phyloP scores from a whole-genome alignment of 2,797 vertebrate species.

The Distichodus sexfasciatus region DNA sequence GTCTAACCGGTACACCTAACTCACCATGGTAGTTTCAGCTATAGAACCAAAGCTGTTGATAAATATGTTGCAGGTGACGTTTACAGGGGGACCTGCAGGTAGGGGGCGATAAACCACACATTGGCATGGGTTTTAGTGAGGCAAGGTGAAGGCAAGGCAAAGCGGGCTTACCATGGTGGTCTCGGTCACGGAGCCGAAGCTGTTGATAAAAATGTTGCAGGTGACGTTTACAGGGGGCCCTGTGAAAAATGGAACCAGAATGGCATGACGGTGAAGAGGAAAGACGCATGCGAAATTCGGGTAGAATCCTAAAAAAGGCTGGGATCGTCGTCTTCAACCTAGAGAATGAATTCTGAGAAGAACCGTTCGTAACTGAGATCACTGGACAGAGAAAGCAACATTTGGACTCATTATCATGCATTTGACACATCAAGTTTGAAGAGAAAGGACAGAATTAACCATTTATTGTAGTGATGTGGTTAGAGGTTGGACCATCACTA shows the following conservation, averaged over 20 bases:
- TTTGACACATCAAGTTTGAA: neutral
- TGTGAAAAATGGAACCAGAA: conserved; percentile 89
- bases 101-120: conserved; percentile 86
- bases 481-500: neutral
- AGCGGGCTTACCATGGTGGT: conserved; percentile 92
- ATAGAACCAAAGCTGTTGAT: conserved; percentile 99
- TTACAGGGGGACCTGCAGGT: conserved; percentile 97
- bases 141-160: conserved; percentile 72
- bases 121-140: conserved; percentile 81
- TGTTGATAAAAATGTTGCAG: conserved; percentile 99
- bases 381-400: no score
- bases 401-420: neutral
- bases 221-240: conserved; percentile 97
- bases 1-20: conserved; percentile 51
- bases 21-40: conserved; percentile 99
- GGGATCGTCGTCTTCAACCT: neutral
- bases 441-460: neutral
- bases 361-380: no score
- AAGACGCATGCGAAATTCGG: conserved; percentile 45
- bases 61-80: conserved; percentile 99
- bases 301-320: neutral
- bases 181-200: conserved; percentile 96
- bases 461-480: neutral
- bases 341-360: neutral
- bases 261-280: conserved; percentile 72